phyloP scores from a whole-genome alignment of 2,888 invertebrate genomes.

The Stratiomys singularior region DNA sequence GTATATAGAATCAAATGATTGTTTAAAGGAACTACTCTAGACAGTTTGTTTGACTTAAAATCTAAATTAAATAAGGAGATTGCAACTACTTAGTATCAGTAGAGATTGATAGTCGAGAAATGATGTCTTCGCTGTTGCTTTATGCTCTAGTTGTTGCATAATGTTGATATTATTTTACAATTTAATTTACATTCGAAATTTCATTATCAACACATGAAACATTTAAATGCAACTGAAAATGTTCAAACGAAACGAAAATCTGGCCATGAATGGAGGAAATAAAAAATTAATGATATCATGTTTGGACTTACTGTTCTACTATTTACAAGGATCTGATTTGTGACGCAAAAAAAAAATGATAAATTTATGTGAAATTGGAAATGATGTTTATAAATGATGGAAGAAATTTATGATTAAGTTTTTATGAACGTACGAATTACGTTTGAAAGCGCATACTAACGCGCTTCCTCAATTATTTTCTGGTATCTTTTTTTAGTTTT shows the following conservation, averaged over 20 bases:
- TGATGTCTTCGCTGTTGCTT: conserved; percentile 29
- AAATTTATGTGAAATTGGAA: too few species aligned
- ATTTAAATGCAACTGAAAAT: neutral
- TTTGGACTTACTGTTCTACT: neutral
- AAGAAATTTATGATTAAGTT: too few species aligned
- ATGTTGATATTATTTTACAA: neutral
- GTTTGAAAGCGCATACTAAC: too few species aligned
- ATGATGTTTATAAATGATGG: too few species aligned
- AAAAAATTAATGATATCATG: neutral
- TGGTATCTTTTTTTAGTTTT: neutral
- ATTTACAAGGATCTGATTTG: too few species aligned
- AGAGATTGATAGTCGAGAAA: neutral
- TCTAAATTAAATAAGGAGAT: conserved; percentile 3
- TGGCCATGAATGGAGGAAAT: neutral
- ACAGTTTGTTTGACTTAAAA: neutral
- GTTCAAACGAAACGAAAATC: neutral
- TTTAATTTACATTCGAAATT: neutral
- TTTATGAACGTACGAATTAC: too few species aligned
- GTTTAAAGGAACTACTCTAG: neutral
- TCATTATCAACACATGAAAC: neutral
- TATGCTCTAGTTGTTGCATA: conserved; percentile 5
- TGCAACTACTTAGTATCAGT: neutral
- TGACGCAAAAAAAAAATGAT: too few species aligned
- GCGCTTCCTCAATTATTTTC: neutral
- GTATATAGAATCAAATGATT: neutral